A percentile compares a stretch with the other conserved stretches of the same genome.
These are phyloP conservation scores for Hesperia comma DNA, from an alignment of 2,888 invertebrate genomes.

Conservation along the genomic window DNA sequence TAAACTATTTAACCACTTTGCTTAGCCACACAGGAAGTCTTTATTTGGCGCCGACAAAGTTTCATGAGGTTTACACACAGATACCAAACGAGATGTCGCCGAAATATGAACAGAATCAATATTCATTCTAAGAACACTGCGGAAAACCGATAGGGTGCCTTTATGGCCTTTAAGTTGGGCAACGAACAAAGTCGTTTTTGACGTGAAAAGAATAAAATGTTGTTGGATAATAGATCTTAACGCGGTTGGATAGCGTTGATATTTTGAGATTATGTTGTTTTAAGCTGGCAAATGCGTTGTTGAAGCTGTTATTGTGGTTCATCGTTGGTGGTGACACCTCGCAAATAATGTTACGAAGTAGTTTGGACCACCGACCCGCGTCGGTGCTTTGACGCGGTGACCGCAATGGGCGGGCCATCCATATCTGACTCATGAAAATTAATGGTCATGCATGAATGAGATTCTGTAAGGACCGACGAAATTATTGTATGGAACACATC, in stretches of 20 bases:
- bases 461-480: constrained; percentile 15
- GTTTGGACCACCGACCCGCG: constrained; percentile 54
- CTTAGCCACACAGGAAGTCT: constrained; percentile 67
- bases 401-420: constrained; percentile 29
- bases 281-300: constrained; percentile 25
- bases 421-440: constrained; percentile 29
- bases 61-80: constrained; percentile 51
- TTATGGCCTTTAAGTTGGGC: constrained; percentile 56
- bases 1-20: constrained; percentile 39
- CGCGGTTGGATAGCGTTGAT: neutral
- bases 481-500: constrained; percentile 17
- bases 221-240: constrained; percentile 20
- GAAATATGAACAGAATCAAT: constrained; percentile 64
- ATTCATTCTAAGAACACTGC: constrained; percentile 65
- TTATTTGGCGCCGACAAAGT: constrained; percentile 69
- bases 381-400: constrained; percentile 59
- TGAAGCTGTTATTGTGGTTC: constrained; percentile 54
- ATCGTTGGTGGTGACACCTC: constrained; percentile 67
- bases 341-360: constrained; percentile 61
- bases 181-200: constrained; percentile 38
- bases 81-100: constrained; percentile 60
- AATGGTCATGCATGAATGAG: constrained; percentile 28
- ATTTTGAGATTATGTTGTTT: constrained; percentile 43
- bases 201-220: constrained; percentile 39
- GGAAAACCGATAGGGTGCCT: constrained; percentile 76